phyloP scores from a whole-genome alignment of 1,140 invertebrate species.

The Dendrolimus punctatus region DNA sequence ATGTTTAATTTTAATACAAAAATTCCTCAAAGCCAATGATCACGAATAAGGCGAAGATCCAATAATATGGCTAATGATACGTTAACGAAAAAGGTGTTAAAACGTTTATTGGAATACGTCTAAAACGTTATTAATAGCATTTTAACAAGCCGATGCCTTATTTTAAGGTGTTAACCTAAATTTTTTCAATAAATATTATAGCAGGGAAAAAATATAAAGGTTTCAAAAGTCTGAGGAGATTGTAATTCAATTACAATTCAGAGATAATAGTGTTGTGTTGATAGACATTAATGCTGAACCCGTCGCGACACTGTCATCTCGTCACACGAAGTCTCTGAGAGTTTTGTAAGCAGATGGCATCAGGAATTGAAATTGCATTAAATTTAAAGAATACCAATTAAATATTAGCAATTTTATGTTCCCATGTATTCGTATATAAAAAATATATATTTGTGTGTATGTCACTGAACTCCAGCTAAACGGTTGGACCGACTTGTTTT shows the following conservation, averaged over 20 bases:
- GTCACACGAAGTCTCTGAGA: too few species aligned
- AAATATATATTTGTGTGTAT: too few species aligned
- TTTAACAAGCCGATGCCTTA: conserved; percentile 63
- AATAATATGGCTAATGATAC: conserved; percentile 66
- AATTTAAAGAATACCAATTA: too few species aligned
- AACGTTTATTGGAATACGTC: conserved; percentile 67
- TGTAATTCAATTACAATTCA: conserved; percentile 18
- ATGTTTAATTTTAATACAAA: conserved; percentile 21
- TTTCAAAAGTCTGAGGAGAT: conserved; percentile 9
- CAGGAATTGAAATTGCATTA: too few species aligned
- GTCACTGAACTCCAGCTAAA: too few species aligned
- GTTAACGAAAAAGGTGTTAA: conserved; percentile 65
- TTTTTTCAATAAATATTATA: conserved; percentile 22
- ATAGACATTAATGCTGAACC: conserved; percentile 21
- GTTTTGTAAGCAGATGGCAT: too few species aligned
- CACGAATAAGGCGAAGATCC: conserved; percentile 20
- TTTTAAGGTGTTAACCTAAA: conserved; percentile 37
- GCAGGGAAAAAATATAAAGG: conserved; percentile 9
- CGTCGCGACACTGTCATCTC: neutral
- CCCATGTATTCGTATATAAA: too few species aligned
- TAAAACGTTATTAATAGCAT: conserved; percentile 64
- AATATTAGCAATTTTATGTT: too few species aligned
- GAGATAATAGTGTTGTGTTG: conserved; percentile 14
- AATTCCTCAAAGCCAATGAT: conserved; percentile 20
- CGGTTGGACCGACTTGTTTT: too few species aligned